These are phyloP conservation scores for Myocastor coypus DNA, from an alignment of 2,113 vertebrate species.

Conservation along the genomic window DNA sequence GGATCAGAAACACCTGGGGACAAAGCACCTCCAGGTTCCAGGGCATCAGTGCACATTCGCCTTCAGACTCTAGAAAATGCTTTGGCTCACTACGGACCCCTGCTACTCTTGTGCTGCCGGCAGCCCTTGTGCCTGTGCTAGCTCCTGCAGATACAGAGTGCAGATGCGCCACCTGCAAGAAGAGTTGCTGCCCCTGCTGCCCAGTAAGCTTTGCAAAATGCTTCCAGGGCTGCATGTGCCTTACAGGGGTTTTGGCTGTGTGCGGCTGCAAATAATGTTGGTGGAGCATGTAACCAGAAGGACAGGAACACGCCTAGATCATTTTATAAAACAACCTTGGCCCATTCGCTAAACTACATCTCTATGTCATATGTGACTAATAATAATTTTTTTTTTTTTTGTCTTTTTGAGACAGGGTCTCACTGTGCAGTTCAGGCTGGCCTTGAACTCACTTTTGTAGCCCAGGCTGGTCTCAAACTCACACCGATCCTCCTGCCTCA, in stretches of 20 bases:
- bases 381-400: background rate
- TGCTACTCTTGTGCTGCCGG: background rate
- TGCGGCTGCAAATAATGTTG: background rate
- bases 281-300: background rate
- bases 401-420: too few relatives aligned
- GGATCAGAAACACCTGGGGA: background rate
- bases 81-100: background rate
- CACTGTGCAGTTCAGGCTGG: too few relatives aligned
- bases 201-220: background rate
- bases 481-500: too few relatives aligned
- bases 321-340: background rate
- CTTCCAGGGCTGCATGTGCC: background rate
- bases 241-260: background rate
- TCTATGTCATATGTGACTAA: background rate
- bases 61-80: background rate
- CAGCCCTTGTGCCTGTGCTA: background rate
- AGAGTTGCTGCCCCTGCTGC: background rate
- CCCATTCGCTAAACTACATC: background rate
- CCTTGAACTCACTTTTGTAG: too few relatives aligned
- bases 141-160: background rate
- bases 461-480: too few relatives aligned
- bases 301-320: background rate
- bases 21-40: background rate
- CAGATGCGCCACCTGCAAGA: background rate
- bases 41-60: too few relatives aligned